A percentile compares a stretch with the other conserved stretches of the same genome.
Conservation (phyloP, 2,888 invertebrate species). For the Timema cristinae region DNA sequence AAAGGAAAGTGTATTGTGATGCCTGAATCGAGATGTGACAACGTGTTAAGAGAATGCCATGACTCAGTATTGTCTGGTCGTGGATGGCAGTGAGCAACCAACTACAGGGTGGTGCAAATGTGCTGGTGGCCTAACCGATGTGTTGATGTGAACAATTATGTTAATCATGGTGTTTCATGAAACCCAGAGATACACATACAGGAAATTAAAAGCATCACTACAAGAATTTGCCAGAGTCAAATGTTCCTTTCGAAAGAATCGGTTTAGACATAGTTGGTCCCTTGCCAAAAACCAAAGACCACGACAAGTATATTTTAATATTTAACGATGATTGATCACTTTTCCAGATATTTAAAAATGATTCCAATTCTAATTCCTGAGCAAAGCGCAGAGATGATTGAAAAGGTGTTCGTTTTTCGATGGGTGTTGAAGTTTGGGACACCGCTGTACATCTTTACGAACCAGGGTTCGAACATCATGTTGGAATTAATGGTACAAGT, state of each 20-base stretch:
- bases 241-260: slow-evolving; percentile 13
- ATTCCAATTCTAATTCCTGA: background rate
- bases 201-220: background rate
- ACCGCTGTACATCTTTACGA: background rate
- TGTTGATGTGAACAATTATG: no score
- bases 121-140: no score
- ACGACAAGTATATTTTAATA: slow-evolving; percentile 18
- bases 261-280: slow-evolving; percentile 33
- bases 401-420: background rate
- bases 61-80: no score
- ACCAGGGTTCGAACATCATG: background rate
- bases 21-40: no score
- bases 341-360: background rate
- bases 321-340: slow-evolving; percentile 7
- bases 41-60: no score
- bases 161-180: no score
- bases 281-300: slow-evolving; percentile 24
- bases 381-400: background rate
- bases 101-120: no score
- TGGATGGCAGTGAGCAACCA: no score
- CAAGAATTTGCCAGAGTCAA: slow-evolving; percentile 13
- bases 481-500: background rate
- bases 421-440: background rate
- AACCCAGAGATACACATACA: no score
- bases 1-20: no score